Conservation (phyloP, 2,113 vertebrate species). For the Syngnathus floridae region DNA sequence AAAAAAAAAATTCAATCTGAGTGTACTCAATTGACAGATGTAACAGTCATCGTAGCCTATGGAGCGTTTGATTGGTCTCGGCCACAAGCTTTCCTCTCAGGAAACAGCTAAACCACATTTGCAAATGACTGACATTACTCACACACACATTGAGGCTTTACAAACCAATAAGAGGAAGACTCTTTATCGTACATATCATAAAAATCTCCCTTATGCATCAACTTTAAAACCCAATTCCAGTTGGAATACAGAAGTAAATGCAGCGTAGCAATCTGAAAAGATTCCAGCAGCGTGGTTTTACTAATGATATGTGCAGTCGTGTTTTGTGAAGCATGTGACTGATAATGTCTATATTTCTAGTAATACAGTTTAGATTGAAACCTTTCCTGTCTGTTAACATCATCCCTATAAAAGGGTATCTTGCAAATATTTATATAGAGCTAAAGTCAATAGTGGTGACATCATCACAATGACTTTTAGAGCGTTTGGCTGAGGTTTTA, state of each 20-base stretch:
- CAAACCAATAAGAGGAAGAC: slow-evolving; percentile 16
- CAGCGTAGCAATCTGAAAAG: slow-evolving; percentile 15
- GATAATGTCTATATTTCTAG: slow-evolving; percentile 6
- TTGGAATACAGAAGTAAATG: not conserved
- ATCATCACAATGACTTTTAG: not conserved
- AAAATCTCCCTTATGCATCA: slow-evolving; percentile 15
- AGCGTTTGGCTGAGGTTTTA: not conserved
- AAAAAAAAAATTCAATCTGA: slow-evolving; percentile 28
- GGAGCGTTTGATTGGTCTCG: slow-evolving; percentile 31
- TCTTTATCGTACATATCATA: slow-evolving; percentile 23
- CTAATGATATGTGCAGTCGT: slow-evolving; percentile 24
- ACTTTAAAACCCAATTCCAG: slow-evolving; percentile 8
- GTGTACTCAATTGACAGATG: slow-evolving; percentile 48
- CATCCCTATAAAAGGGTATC: not conserved
- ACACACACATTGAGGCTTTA: slow-evolving; percentile 31
- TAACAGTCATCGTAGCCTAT: slow-evolving; percentile 50
- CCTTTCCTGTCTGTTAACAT: not conserved
- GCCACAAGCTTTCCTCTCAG: slow-evolving; percentile 48
- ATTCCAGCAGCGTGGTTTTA: slow-evolving; percentile 33
- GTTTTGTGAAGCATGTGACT: too few relatives aligned
- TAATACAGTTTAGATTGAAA: not conserved
- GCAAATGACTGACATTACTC: slow-evolving; percentile 29
- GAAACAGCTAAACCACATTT: slow-evolving; percentile 57
- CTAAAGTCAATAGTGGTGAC: not conserved
- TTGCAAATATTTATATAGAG: not conserved